Base-by-base conservation (phyloP, 2,888 invertebrate species). In the Meloe dianella region DNA sequence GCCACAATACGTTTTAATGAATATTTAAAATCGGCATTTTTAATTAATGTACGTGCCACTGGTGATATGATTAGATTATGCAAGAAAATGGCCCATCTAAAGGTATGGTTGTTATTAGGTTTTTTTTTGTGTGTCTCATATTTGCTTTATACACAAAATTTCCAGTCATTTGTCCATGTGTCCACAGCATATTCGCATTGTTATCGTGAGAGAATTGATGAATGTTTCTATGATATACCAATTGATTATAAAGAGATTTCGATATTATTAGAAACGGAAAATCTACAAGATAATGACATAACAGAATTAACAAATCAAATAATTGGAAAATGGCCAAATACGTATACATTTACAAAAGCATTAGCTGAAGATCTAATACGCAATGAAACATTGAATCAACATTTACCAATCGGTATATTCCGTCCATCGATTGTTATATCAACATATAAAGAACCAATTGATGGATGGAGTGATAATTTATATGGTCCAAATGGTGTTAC, bases 1-100 rank as follows among this genome's bases (percentile, higher is more conserved):
- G 98, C 97, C 0, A 97, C 97, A 0, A 94, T 97, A 6, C 89
- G 91, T 77, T 96, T 96, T 77, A 93, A 95, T 81, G 96, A 96
- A 79, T 90, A 90, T 58, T 84, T 96, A 0, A 88, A 90, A 79
- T 84, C 90, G 1, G 93, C 96, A 0, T 87, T 94, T 57, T 87
- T 88, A 58, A 93, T 93, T 78, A 96, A 96, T 81, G 91, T 95
- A 2, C 85, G 88, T 24, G 94, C 92, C 0, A 92, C 94, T 0
- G 88, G 89, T 71, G 90, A 92, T 59, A 87, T 95, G n/a, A 78
- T 96, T 10, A 88, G 90, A 32, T 84, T 96, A 7, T 89, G 92
- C 67, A 87, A 89, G 73, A 85, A 90, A 60, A 92, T 95, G 80
- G 85, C 86, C 65, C 88, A 91, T 66, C 86, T 96, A 73, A 90